Evolutionary conservation across 2,888 invertebrate species (phyloP), one percentile per base, ranked within the genome.

Genomic region (Drosophila aldrichi): DNA sequence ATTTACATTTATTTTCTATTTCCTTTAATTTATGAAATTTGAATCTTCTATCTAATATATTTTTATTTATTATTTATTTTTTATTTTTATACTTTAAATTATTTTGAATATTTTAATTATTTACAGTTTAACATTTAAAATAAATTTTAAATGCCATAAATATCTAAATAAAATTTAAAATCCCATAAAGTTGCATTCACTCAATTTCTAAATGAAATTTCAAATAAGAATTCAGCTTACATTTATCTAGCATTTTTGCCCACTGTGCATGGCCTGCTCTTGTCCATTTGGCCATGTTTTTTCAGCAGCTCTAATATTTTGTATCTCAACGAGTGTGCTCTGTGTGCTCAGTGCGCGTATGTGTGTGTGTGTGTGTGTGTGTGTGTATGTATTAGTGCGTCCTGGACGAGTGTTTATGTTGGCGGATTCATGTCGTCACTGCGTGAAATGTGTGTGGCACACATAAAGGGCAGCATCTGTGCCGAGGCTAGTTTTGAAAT

Each of bases 381-480:
- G 32, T 10, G 32, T 63, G 67, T 73, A 69, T 67, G 73, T 73
- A 46, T 59, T 43, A 52, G 77, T 70, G 70, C 66, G 70, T 74
- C 70, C 79, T 75, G 67, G 61, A 74, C 72, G 70, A 87, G 89
- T 84, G 89, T 84, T 88, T 84, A 87, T 85, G 84, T 85, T 88
- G 84, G 84, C 84, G 89, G 84, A 85, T 89, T 87, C 89, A 83
- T 85, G 87, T 89, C 87, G 86, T 89, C 87, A 85, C 90, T 86
- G 87, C 81, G 88, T 87, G 88, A 89, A 85, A 88, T 89, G 87
- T 89, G 87, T 89, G 88, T 88, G 86, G 77, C 88, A 89, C 88
- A 89, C 70, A 73, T 82, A 81, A 71, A 71, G 75, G 81, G 68
- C 34, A 61, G 63, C 64, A 44, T 49, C 63, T 63, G 67, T 69